A percentile compares a stretch with the other conserved stretches of the same genome.
These are phyloP conservation scores for Glaucidium brasilianum DNA, from an alignment of 2,113 vertebrate species.

Conservation along the genomic window DNA sequence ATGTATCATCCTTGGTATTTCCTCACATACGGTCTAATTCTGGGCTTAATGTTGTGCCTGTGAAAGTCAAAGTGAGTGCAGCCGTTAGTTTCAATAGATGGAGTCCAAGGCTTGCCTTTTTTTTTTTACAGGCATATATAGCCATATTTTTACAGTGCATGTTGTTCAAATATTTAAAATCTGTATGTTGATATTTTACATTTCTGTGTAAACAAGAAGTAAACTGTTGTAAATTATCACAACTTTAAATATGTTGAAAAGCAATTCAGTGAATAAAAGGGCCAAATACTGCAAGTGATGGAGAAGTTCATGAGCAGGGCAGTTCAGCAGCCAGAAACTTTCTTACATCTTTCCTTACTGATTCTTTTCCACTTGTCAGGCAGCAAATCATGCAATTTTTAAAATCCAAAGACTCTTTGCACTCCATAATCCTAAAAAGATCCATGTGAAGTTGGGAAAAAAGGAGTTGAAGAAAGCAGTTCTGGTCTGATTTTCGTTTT, in stretches of 20 bases:
- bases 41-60: neutral
- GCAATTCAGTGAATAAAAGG: neutral
- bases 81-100: neutral
- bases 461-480: neutral
- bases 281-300: neutral
- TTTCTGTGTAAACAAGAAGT: neutral
- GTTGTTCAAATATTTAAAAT: neutral
- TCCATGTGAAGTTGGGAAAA: neutral
- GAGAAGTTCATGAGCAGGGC: neutral
- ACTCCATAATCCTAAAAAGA: neutral
- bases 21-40: neutral
- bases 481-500: neutral
- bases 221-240: neutral
- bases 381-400: neutral
- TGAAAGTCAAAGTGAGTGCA: neutral
- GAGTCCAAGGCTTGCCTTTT: neutral
- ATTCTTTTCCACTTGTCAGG: neutral
- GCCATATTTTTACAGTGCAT: neutral
- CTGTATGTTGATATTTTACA: neutral
- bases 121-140: neutral
- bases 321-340: neutral
- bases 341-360: neutral
- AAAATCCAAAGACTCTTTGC: neutral
- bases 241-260: neutral
- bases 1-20: rapidly evolving